Evolutionary conservation across 2,888 invertebrate genomes (phyloP), one percentile per base, ranked within the genome.

Genomic region (Bruchidius siliquastri): DNA sequence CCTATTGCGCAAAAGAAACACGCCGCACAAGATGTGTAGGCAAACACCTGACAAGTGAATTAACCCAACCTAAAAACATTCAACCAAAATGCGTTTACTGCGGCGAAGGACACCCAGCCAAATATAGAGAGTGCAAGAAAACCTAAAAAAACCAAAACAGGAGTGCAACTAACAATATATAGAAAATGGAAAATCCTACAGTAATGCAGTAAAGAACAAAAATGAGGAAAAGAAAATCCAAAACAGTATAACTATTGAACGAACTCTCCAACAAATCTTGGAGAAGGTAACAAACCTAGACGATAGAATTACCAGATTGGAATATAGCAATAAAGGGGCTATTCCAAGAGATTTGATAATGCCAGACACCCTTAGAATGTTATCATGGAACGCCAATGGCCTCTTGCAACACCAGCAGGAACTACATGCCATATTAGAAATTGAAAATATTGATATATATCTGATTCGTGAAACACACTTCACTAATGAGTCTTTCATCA

Each of bases 71-170:
- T 8, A 75, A 71, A 72, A 73, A 74, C 22, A 26, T 32, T 67
- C 73, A 22, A 77, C 72, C 72, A 67, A 75, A 75, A 68, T 79
- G 77, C 72, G 69, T 72, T 49, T 74, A 76, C 30, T 79, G 78
- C 32, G 74, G 73, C 6, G 77, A 74, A 49, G 74, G 76, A 13
- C 77, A 80, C 68, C 77, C 76, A 26, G 26, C 26, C 8, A 26
- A 26, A 4, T 26, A 26, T 8, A 26, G 26, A 26, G 78, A 78
- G 68, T 80, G 78, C 8, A 26, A 8, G 3, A 26, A 8, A 4
- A 26, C 26, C 26, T 8, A 26, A 26, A 26, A 2, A 26, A 8
- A 2, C 2, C 3, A 2, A 26, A 26, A 26, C 3, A 26, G 8
- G 26, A 26, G 26, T 26, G 26, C 2, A 26, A 8, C 26, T 26